A percentile compares a stretch with the other conserved stretches of the same genome.
Conservation (phyloP, 37 sponge, comb jelly and placozoan genomes). For the Theonella swinhoei region DNA sequence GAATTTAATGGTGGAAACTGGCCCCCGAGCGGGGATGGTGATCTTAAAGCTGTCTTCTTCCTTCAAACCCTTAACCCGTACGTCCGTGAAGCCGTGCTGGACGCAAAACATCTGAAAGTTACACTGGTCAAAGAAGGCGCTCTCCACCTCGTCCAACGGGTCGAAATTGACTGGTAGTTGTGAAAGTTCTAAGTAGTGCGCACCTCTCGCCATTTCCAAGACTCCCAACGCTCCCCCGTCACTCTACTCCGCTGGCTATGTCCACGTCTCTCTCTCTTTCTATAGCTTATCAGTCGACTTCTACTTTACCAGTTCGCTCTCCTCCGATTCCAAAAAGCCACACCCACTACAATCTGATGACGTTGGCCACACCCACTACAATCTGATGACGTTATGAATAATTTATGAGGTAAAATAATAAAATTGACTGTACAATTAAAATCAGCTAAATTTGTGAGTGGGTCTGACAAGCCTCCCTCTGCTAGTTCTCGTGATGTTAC, state of each 20-base stretch:
- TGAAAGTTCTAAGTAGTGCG: constrained; percentile 41
- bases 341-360: not conserved
- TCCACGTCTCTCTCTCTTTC: not conserved
- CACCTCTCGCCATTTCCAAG: constrained; percentile 10
- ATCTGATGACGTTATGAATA: not conserved
- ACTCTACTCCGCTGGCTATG: not conserved
- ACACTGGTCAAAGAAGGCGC: constrained; percentile 79
- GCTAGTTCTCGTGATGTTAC: not conserved
- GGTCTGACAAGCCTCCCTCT: constrained; percentile 45
- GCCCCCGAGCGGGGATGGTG: constrained; percentile 78
- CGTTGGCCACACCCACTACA: not conserved
- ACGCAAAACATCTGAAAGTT: constrained; percentile 89
- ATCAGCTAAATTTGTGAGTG: constrained; percentile 2
- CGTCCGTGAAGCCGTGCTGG: constrained; percentile 79
- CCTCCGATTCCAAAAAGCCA: too few species aligned
- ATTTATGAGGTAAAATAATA: not conserved
- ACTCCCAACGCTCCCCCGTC: too few species aligned
- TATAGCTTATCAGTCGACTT: too few species aligned
- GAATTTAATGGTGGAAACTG: constrained; percentile 79
- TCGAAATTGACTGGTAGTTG: constrained; percentile 76
- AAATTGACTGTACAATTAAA: not conserved
- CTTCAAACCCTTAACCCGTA: constrained; percentile 67
- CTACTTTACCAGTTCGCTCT: too few species aligned
- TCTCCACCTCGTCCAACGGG: constrained; percentile 68
- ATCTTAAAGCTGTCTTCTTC: constrained; percentile 78